A percentile compares a stretch with the other conserved stretches of the same genome.
phyloP scores from a whole-genome alignment of 1,140 invertebrate species.

The Pollicipes pollicipes region DNA sequence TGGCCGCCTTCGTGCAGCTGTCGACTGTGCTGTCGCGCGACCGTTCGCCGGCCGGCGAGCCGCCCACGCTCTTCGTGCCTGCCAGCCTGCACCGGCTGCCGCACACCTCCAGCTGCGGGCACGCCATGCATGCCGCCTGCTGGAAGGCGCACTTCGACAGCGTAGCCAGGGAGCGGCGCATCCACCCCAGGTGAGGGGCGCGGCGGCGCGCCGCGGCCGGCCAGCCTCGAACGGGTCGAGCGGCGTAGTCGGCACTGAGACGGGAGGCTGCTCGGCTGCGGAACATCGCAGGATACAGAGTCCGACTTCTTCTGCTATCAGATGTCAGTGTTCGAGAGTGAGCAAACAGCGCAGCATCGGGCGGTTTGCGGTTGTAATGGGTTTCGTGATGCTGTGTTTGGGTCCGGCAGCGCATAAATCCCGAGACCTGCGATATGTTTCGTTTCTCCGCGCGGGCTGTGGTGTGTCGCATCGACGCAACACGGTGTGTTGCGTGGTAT shows the following conservation, averaged over 20 bases:
- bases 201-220: neutral
- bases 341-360: too few species aligned
- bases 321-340: too few species aligned
- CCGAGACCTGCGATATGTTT: too few species aligned
- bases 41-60: conserved; percentile 20
- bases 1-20: conserved; percentile 84
- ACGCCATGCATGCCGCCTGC: conserved; percentile 90
- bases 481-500: too few species aligned
- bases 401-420: too few species aligned
- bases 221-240: neutral
- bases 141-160: conserved; percentile 84
- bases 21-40: conserved; percentile 63
- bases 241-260: neutral
- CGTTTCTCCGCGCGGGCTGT: too few species aligned
- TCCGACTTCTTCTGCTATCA: too few species aligned
- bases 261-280: neutral
- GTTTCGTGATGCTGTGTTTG: too few species aligned
- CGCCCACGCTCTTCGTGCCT: conserved; percentile 38
- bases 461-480: too few species aligned
- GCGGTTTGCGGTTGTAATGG: too few species aligned
- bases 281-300: too few species aligned
- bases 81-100: conserved; percentile 55
- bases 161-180: conserved; percentile 68
- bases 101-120: conserved; percentile 83
- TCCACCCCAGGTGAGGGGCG: conserved; percentile 39